Conservation (phyloP, 2,888 invertebrate species). For the Tachina fera region DNA sequence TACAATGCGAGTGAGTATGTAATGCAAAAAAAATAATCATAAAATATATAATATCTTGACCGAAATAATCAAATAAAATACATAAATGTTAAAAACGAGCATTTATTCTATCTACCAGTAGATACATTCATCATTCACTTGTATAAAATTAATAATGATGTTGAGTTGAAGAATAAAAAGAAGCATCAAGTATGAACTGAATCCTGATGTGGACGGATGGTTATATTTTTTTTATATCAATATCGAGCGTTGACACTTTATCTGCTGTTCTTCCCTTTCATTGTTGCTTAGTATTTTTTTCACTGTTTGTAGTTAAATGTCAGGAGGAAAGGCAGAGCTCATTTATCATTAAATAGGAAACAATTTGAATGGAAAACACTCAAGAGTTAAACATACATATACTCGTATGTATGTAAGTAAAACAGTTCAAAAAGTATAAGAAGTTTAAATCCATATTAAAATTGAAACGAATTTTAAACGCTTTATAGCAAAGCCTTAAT, state of each 20-base stretch:
- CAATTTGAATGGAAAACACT: conserved; percentile 61
- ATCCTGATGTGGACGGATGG: conserved; percentile 23
- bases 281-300: neutral
- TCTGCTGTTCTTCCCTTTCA: neutral
- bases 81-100: neutral
- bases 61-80: conserved; percentile 22
- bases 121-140: neutral
- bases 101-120: neutral
- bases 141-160: conserved; percentile 40
- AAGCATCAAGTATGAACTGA: conserved; percentile 12
- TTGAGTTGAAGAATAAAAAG: neutral
- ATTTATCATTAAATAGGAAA: conserved; percentile 71
- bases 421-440: neutral
- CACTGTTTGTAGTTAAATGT: conserved; percentile 27
- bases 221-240: conserved; percentile 48
- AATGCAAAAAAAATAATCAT: neutral
- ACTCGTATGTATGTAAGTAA: neutral
- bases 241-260: conserved; percentile 59
- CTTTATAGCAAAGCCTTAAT: neutral
- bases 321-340: conserved; percentile 43
- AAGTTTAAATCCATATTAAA: neutral
- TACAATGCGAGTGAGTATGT: neutral
- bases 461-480: conserved; percentile 4
- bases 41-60: conserved; percentile 22
- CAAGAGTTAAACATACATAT: conserved; percentile 27